Conservation (phyloP, 1,140 invertebrate genomes). For the Telenomus remus region DNA sequence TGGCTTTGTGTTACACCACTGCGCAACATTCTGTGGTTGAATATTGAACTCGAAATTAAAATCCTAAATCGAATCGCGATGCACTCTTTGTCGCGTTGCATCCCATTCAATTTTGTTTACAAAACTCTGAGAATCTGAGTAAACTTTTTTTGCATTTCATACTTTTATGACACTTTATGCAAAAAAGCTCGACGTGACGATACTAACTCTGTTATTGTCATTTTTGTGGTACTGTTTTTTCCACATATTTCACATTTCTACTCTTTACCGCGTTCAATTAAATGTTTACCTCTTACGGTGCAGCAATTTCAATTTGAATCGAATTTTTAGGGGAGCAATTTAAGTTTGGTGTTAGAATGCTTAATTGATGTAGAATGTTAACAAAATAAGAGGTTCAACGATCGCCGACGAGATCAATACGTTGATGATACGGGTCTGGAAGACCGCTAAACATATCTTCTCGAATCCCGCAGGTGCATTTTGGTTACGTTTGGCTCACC, state of each 20-base stretch:
- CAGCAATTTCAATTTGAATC: no score
- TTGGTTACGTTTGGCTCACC: slow-evolving; percentile 59
- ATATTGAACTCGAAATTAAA: slow-evolving; percentile 51
- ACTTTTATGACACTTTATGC: not conserved
- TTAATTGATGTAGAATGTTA: slow-evolving; percentile 4
- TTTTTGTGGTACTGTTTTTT: no score
- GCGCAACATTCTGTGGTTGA: slow-evolving; percentile 46
- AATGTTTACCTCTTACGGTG: no score
- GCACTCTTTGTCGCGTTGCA: slow-evolving; percentile 30
- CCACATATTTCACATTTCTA: no score
- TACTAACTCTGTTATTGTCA: no score
- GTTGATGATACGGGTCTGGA: slow-evolving; percentile 54
- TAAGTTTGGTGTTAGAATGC: no score
- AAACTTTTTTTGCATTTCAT: slow-evolving; percentile 6
- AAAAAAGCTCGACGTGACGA: no score
- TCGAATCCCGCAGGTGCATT: slow-evolving; percentile 53
- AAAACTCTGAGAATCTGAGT: not conserved
- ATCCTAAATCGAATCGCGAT: slow-evolving; percentile 40
- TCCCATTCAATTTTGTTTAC: slow-evolving; percentile 19
- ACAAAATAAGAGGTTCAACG: slow-evolving; percentile 25
- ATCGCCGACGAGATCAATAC: slow-evolving; percentile 48
- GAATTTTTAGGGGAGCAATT: no score
- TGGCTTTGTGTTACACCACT: slow-evolving; percentile 53
- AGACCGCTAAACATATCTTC: slow-evolving; percentile 60
- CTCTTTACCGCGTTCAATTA: no score